Percentiles rank a stretch among this genome's conserved stretches.
Conservation (phyloP, 2,888 invertebrate species). For the Synergus itoensis region DNA sequence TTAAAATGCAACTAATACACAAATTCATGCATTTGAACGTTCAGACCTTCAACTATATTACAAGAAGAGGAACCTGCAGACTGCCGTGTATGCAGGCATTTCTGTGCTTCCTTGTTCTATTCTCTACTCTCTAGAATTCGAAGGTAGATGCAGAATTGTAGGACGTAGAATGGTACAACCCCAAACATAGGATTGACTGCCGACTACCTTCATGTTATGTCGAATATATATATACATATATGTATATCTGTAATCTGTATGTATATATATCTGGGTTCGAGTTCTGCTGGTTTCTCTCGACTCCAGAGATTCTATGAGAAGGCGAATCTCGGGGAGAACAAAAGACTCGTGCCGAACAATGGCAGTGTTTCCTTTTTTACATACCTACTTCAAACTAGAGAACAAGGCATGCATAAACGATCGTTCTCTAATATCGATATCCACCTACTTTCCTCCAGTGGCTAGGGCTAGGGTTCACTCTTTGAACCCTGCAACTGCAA, state of each 20-base stretch:
- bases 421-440: constrained; percentile 41
- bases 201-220: constrained; percentile 8
- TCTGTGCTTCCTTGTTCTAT: constrained; percentile 57
- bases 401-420: constrained; percentile 40
- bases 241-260: no score
- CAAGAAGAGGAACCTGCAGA: constrained; percentile 52
- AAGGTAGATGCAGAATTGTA: constrained; percentile 15
- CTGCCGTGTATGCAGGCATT: constrained; percentile 36
- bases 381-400: constrained; percentile 37
- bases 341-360: constrained; percentile 41
- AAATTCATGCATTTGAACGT: no score
- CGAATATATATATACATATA: neutral
- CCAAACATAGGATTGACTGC: constrained; percentile 19
- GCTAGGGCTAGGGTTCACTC: constrained; percentile 4
- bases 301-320: constrained; percentile 30
- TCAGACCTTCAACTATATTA: no score
- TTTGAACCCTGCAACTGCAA: constrained; percentile 18
- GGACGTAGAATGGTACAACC: neutral
- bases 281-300: constrained; percentile 9
- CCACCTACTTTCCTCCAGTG: constrained; percentile 7
- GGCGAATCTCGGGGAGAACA: constrained; percentile 39
- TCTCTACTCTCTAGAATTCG: constrained; percentile 47
- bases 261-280: neutral
- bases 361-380: constrained; percentile 39
- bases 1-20: no score